A percentile compares a stretch with the other conserved stretches of the same genome.
Evolutionary conservation across 2,113 vertebrate genomes (phyloP).

Genomic region (Sorex araneus): DNA sequence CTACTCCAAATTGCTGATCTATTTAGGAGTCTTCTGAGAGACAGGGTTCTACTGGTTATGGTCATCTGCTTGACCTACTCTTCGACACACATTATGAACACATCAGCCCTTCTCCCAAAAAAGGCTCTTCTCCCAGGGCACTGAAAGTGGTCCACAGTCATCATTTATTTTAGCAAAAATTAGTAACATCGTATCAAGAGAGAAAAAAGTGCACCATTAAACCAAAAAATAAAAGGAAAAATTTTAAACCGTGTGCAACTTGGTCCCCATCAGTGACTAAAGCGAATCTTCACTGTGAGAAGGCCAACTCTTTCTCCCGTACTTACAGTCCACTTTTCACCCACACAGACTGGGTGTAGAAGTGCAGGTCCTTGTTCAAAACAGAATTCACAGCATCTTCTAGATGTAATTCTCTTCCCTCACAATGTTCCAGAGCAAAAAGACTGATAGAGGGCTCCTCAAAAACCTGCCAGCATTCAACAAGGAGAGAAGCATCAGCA

Average conservation of each 20-base stretch:
- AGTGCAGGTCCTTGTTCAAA: conserved; percentile 89
- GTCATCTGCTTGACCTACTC: neutral
- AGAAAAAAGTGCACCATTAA: neutral
- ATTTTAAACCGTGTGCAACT: too few relatives aligned
- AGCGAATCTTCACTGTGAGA: neutral
- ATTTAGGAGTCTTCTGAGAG: neutral
- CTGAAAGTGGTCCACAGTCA: neutral
- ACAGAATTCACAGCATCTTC: conserved; percentile 87
- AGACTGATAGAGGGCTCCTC: conserved; percentile 92
- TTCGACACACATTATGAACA: neutral
- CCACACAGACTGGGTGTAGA: conserved; percentile 92
- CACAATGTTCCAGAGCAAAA: conserved; percentile 91
- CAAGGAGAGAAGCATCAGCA: neutral
- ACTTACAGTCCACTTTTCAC: conserved; percentile 93
- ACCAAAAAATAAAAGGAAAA: neutral
- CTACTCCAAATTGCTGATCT: neutral
- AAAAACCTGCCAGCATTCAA: conserved; percentile 88
- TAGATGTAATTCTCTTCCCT: conserved; percentile 90
- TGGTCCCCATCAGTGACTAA: neutral
- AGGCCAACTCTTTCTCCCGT: neutral
- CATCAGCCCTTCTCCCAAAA: neutral
- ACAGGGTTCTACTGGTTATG: neutral
- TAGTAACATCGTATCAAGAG: neutral
- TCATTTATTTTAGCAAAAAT: conserved; percentile 1
- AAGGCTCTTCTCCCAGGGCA: neutral